A percentile compares a stretch with the other conserved stretches of the same genome.
Conservation (phyloP, 2,113 vertebrate genomes). For the Cacatua alba region DNA sequence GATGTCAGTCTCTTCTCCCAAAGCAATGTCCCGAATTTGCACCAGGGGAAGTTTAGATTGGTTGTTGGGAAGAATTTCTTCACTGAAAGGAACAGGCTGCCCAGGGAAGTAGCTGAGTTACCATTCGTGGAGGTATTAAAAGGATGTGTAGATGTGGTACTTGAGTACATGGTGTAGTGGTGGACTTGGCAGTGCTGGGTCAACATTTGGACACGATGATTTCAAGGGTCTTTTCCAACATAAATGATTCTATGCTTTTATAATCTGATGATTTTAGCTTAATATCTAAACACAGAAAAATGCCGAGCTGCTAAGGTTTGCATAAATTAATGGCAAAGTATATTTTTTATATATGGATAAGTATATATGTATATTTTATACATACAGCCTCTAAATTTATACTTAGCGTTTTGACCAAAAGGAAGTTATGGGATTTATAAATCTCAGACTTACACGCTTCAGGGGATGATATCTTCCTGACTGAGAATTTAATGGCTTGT, state of each 20-base stretch:
- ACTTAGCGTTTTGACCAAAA: neutral
- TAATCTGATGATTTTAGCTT: neutral
- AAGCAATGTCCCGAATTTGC: rapidly evolving
- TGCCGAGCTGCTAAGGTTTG: neutral
- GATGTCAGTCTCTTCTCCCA: rapidly evolving
- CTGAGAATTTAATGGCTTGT: no score
- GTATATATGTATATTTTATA: no score
- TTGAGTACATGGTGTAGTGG: neutral
- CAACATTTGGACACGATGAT: neutral
- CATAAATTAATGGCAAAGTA: neutral
- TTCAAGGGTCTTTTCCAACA: neutral
- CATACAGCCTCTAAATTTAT: neutral
- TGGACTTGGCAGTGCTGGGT: neutral
- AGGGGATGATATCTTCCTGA: neutral
- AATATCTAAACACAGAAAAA: neutral
- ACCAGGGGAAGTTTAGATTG: neutral
- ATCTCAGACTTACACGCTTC: neutral
- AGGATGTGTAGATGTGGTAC: rapidly evolving
- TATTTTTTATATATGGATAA: no score
- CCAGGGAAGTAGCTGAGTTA: neutral
- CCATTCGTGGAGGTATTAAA: neutral
- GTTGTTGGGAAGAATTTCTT: neutral
- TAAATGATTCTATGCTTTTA: neutral
- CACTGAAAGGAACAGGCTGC: neutral
- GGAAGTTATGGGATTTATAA: neutral